Base-by-base conservation (phyloP, 2,888 invertebrate species). In the Julus scanicus region DNA sequence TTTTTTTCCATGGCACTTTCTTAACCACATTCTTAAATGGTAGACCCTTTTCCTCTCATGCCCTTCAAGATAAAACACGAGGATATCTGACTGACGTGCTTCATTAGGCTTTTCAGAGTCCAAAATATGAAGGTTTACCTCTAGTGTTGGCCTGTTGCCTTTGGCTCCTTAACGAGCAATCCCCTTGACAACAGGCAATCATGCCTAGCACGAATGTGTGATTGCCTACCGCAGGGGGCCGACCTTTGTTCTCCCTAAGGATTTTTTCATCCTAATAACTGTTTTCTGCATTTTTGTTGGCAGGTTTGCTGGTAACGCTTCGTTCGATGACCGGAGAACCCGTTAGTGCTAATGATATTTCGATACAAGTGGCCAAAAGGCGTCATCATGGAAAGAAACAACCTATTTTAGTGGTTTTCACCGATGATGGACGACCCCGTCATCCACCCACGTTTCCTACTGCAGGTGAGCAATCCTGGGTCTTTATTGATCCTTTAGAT, bases 241-340 rank as follows among this genome's bases (percentile, higher is more conserved):
- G 1, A 53, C 53, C 29, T 20, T 5, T 29, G 29, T n/a, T 17
- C 29, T 29, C 57, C n/a, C 17, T 17, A 1, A 57, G 57, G 57
- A 57, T n/a, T 57, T 44, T 57, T 71, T 20, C 29, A 20, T 71
- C 57, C 71, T 71, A 71, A 71, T 29, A 20, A 71, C 29, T 17
- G 1, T 29, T n/a, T 8, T 71, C n/a, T 29, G 5, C 20, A 29
- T 87, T 39, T 57, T 87, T 63, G 86, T 40, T 89, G 89, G 11
- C 90, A 92, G 94, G 94, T 8, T 92, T 95, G 11, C 91, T 95
- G 44, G 93, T 95, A 63, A 94, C 93, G 0, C 93, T 94, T 1
- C 93, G 93, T 40, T 92, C 93, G 9, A 90, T 93, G 11, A 92
- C 92, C 89, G 94, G 94, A 2, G 93, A 94, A 53, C 91, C 92